Base-by-base conservation (phyloP, 2,888 invertebrate species). In the Ectropis crepuscularia region DNA sequence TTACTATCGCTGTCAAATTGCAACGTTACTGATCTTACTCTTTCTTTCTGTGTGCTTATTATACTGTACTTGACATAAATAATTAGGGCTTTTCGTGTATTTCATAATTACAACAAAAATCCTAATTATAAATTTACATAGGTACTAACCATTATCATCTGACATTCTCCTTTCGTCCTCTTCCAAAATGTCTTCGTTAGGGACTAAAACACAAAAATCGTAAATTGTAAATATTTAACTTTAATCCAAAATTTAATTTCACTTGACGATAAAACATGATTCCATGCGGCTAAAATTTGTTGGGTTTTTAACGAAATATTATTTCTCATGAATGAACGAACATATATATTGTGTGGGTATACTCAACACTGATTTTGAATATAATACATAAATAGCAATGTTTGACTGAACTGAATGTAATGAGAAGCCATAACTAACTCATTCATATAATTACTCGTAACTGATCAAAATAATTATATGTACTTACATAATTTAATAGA, bases 111-210 rank as follows among this genome's bases (percentile, higher is more conserved):
- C 16, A 67, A 62, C 63, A 50, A 41, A 54, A n/a, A 54, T n/a
- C 8, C 2, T 37, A 42, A 42, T 6, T 16, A 28, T 28, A 28
- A 1, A 28, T 28, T 28, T 4, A 7, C 6, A 8, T 6, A 5
- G 9, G 7, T 6, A 58, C 76, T 79, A 82, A 90, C 92, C 91
- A 73, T 90, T 90, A 42, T 91, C 92, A 67, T 90, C 90, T 0
- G 92, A 90, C 75, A 92, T 72, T 81, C 92, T 83, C 60, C 88
- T 83, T 76, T 93, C 93, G 54, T 93, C 93, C 71, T 93, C 93
- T 83, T 93, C 93, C 38, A 93, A 81, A 63, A 93, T 93, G 68
- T 93, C 93, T 68, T 93, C 93, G 73, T 93, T 93, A 50, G 93
- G 93, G 61, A 93, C 93, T 93, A 83, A 76, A 90, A 89, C 61